Conservation (phyloP, 2,113 vertebrate species). For the Dryoscopus gambensis region DNA sequence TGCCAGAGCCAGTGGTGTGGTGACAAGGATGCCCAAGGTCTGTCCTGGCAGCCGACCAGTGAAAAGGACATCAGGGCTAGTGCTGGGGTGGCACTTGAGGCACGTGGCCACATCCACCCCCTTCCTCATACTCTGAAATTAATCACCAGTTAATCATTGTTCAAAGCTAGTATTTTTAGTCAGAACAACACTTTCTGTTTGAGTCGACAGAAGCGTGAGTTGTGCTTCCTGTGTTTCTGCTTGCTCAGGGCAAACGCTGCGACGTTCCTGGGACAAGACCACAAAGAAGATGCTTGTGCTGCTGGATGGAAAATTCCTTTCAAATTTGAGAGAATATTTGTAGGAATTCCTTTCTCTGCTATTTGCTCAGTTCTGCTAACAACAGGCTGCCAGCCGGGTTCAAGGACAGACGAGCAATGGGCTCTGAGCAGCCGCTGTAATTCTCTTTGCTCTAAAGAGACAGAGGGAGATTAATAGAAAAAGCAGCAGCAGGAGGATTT, state of each 20-base stretch:
- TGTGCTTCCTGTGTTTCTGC: background rate
- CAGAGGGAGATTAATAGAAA: constrained; percentile 47
- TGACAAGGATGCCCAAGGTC: background rate
- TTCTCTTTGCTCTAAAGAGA: constrained; percentile 30
- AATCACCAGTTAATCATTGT: background rate
- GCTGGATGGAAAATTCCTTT: background rate
- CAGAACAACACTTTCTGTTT: background rate
- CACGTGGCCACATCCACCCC: background rate
- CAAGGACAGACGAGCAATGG: constrained; percentile 25
- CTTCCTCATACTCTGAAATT: background rate
- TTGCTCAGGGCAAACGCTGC: background rate
- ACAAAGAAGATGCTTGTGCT: background rate
- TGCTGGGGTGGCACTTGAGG: background rate
- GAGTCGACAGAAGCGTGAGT: background rate
- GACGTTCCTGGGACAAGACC: background rate
- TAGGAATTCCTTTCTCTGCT: background rate
- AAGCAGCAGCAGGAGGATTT: constrained; percentile 33
- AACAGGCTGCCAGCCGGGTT: background rate
- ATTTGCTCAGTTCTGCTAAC: constrained; percentile 15
- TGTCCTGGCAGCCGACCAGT: background rate
- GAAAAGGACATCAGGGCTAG: background rate
- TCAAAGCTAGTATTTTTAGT: background rate
- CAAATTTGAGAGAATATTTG: background rate
- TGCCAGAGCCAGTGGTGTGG: rapidly evolving
- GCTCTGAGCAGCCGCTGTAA: background rate